Base-by-base conservation (phyloP, 1,140 invertebrate genomes). In the Drosophila paulistorum region DNA sequence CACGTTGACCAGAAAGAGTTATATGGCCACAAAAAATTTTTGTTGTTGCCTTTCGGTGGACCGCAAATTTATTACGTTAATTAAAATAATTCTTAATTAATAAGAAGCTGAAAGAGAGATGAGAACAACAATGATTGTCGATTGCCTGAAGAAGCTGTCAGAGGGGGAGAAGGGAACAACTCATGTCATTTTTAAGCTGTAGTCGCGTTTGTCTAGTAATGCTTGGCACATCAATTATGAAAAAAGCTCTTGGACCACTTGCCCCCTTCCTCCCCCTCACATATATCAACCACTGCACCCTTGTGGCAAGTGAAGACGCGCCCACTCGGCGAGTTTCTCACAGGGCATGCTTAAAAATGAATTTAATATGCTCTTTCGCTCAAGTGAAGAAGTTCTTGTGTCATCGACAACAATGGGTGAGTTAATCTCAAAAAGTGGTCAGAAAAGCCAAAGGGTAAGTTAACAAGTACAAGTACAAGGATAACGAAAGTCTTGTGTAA, bases 71-170 rank as follows among this genome's bases (percentile, higher is more conserved):
- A 91, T 91, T 90, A 81, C 83, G 73, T 84, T 91, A 91, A 91
- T 91, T 91, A 91, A 91, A 91, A 91, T 91, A 91, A 91, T 91
- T 90, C 90, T 85, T 91, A 91, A 91, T 91, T 91, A 91, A 91
- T 91, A 91, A 82, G 86, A 91, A 64, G 69, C 10, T 13, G 37
- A 39, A 39, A 39, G 59, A 54, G 57, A 74, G 70, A 65, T 67
- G 51, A 51, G 64, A 69, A 58, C 68, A 41, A 60, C 55, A 67
- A 37, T 41, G 63, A 64, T 42, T 71, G 57, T 3, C 37, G 26
- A 45, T 77, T 61, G 61, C 54, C 51, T 45, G 54, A 6, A 39
- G 37, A 33, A 66, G 59, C 41, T 11, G 7, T 10, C 1, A n/a
- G 0, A 26, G 1, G 7, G 30, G 13, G 6, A 37, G n/a, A 23